phyloP scores from a whole-genome alignment of 2,113 vertebrate genomes.

The Mormyrus iriodes region DNA sequence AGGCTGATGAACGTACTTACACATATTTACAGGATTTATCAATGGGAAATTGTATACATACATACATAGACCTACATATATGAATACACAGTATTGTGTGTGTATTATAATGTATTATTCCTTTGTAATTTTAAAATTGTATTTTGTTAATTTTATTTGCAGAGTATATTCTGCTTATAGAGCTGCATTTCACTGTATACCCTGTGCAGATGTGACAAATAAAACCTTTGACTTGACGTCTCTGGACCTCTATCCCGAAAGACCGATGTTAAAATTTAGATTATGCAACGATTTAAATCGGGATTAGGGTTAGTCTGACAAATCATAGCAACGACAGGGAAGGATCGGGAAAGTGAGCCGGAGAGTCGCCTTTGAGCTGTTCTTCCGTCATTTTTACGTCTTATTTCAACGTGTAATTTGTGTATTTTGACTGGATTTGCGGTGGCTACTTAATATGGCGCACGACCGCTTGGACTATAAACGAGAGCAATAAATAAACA shows the following conservation, averaged over 20 bases:
- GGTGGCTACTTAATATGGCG: neutral
- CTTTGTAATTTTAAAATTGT: neutral
- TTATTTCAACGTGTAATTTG: neutral
- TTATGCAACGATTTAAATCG: constrained; percentile 48
- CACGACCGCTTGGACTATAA: neutral
- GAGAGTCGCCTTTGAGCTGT: neutral
- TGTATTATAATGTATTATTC: neutral
- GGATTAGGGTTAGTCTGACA: constrained; percentile 48
- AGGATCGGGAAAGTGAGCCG: constrained; percentile 29
- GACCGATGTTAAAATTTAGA: constrained; percentile 8
- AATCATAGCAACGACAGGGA: constrained; percentile 50
- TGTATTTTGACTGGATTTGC: neutral
- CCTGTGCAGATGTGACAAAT: neutral
- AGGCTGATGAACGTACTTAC: neutral
- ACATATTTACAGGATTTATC: neutral
- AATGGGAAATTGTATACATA: neutral
- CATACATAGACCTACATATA: neutral
- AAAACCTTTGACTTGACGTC: neutral
- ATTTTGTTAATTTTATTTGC: neutral
- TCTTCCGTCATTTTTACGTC: neutral
- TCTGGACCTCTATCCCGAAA: neutral
- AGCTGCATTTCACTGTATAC: neutral
- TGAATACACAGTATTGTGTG: neutral
- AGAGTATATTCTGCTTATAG: neutral
- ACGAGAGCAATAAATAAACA: neutral